Base-by-base conservation (phyloP, 2,888 invertebrate genomes). In the Ferrisia virgata region DNA sequence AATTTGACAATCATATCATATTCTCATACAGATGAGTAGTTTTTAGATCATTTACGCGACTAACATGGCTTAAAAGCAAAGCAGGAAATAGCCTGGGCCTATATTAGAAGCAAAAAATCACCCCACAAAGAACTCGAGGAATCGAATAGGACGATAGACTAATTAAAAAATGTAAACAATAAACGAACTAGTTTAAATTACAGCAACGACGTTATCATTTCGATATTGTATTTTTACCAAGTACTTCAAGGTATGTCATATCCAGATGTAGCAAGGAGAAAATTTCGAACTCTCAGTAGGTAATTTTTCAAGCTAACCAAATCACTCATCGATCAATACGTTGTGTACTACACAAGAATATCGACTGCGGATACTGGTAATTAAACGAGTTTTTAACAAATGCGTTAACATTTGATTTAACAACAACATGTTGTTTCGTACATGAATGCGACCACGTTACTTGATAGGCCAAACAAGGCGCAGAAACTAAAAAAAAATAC, bases 331-430 rank as follows among this genome's bases (percentile, higher is more conserved):
- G 64, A 64, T 64, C 64, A 28, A 64, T 28, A 64, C 39, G 6
- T 39, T 11, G 39, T 39, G 5, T 3, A 64, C 64, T 1, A 28
- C 15, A 6, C 8, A 69, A 69, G 31, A n/a, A n/a, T n/a, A n/a
- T n/a, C n/a, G n/a, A 13, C 69, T 1, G 69, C 69, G 69, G 31
- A 33, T 76, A 76, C 72, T 6, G 33, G 72, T 76, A 33, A 36
- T 36, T 76, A 83, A 83, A 83, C 83, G 72, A 43, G 83, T 83
- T 83, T 58, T n/a, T 53, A 81, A 64, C 36, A 39, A 64, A 82
- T 28, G 72, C 83, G 72, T 76, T 47, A 31, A 76, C 83, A 64
- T 82, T 83, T 40, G 72, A 83, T 72, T 83, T 47, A 83, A 83
- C 76, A 76, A 43, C 82, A 82, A 58, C 81, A 81, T 81, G 81